Conservation (phyloP, 2,113 vertebrate species). For the Accipiter cooperii region DNA sequence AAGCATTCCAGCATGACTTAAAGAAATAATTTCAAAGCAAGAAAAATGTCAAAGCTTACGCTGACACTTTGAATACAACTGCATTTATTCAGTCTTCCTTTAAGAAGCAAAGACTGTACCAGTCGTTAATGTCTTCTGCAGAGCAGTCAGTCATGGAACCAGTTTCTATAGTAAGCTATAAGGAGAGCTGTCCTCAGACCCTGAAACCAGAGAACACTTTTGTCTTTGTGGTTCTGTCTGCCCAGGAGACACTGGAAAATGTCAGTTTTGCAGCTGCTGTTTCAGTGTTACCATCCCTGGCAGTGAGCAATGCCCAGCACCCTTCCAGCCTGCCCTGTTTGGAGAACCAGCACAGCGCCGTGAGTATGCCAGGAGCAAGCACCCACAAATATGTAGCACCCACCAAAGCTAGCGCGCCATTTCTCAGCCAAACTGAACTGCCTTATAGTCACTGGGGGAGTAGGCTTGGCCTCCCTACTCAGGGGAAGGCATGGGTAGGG, state of each 20-base stretch:
- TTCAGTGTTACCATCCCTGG: not conserved
- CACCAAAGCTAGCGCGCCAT: not conserved
- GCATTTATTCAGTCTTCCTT: conserved; percentile 41
- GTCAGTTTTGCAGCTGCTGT: not conserved
- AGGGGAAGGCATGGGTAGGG: rapidly evolving
- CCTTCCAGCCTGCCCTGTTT: not conserved
- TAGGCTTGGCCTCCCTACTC: rapidly evolving
- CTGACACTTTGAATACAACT: not conserved
- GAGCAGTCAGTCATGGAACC: not conserved
- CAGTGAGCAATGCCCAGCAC: not conserved
- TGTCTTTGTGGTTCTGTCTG: not conserved
- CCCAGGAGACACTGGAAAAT: not conserved
- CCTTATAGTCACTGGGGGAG: no score
- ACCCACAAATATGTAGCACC: not conserved
- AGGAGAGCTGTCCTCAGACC: not conserved
- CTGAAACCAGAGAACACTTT: not conserved
- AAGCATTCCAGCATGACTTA: not conserved
- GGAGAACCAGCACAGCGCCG: rapidly evolving
- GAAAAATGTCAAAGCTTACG: conserved; percentile 7
- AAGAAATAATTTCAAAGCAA: conserved; percentile 31
- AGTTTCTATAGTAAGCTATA: not conserved
- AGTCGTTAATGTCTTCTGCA: not conserved
- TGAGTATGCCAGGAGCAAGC: not conserved
- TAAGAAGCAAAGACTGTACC: not conserved
- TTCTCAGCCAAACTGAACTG: not conserved